Percentiles rank a stretch among this genome's conserved stretches.
Evolutionary conservation across 2,888 invertebrate genomes (phyloP).

Genomic region (Pachycephus smyrnensis): DNA sequence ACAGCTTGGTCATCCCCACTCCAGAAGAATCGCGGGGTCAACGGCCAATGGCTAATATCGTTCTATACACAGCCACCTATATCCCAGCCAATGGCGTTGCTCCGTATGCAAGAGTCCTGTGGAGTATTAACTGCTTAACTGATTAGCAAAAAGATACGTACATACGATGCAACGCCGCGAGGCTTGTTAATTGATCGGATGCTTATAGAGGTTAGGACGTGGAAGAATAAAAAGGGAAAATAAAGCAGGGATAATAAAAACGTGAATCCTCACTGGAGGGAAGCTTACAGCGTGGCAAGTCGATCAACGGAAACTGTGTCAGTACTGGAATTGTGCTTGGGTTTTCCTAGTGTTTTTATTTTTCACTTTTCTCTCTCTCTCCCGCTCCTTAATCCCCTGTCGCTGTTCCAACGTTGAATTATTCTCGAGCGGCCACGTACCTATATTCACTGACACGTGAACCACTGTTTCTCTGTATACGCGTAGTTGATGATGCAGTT

Average conservation of each 20-base stretch:
- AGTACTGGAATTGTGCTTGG: not conserved
- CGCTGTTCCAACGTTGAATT: not conserved
- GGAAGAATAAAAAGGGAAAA: not conserved
- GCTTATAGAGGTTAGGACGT: not conserved
- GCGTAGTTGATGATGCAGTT: not conserved
- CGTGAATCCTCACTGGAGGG: not conserved
- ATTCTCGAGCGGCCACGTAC: not conserved
- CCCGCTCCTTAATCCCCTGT: not conserved
- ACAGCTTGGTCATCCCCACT: not conserved
- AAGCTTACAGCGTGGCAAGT: not conserved
- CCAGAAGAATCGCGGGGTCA: conserved; percentile 33
- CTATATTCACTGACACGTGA: not conserved
- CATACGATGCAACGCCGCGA: not conserved
- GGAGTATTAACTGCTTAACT: not conserved
- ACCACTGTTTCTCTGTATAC: not conserved
- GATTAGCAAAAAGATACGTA: not conserved
- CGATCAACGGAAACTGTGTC: not conserved
- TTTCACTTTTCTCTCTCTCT: not conserved
- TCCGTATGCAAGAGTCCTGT: not conserved
- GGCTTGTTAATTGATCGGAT: not conserved
- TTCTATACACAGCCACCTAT: conserved; percentile 14
- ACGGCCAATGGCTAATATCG: conserved; percentile 41
- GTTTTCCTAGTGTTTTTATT: not conserved
- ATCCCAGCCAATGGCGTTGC: not conserved
- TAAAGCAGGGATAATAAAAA: not conserved